Percentiles rank a stretch among this genome's conserved stretches.
Evolutionary conservation across 2,113 vertebrate genomes (phyloP).

Genomic region (Scatophagus argus): DNA sequence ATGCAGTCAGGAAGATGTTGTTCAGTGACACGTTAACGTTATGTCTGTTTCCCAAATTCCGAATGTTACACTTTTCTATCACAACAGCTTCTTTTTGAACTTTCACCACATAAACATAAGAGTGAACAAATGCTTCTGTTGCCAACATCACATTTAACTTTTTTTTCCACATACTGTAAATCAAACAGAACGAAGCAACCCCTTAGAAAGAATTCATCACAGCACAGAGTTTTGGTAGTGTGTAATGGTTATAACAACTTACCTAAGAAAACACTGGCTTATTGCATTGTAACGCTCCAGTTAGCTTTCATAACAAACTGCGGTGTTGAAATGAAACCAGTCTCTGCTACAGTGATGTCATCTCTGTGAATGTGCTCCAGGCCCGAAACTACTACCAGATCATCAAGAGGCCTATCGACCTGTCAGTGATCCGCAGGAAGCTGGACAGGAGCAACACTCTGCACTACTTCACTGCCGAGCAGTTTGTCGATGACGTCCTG

Average conservation of each 20-base stretch:
- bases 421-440: slow-evolving; percentile 90
- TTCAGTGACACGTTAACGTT: neutral
- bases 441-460: slow-evolving; percentile 87
- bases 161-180: neutral
- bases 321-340: neutral
- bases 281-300: slow-evolving; percentile 2
- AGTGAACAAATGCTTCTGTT: neutral
- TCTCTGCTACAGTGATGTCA: neutral
- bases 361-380: slow-evolving; percentile 72
- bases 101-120: neutral
- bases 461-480: slow-evolving; percentile 90
- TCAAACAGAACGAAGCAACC: neutral
- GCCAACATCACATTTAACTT: neutral
- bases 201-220: neutral
- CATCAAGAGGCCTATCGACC: slow-evolving; percentile 93
- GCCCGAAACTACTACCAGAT: slow-evolving; percentile 96
- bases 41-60: neutral
- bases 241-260: neutral
- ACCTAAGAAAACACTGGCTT: slow-evolving; percentile 6
- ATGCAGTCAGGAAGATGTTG: neutral
- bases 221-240: neutral
- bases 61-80: neutral
- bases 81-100: neutral
- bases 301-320: neutral
- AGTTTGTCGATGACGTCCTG: slow-evolving; percentile 91